Conservation (phyloP, 1,140 invertebrate genomes). For the Sarcophaga bullata region DNA sequence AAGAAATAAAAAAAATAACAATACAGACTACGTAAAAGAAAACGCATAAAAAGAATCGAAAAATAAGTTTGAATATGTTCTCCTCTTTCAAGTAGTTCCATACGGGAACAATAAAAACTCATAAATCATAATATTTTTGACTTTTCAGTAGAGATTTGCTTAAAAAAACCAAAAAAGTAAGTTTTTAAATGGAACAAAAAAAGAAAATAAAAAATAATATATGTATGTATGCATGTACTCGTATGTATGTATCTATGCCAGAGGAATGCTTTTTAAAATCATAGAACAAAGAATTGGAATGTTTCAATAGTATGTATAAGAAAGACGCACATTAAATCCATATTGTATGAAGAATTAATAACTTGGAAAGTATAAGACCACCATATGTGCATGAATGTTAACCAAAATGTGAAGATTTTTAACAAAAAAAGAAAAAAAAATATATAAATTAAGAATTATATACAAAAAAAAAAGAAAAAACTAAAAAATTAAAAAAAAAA, state of each 20-base stretch:
- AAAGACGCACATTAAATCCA: not conserved
- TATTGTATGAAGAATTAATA: not conserved
- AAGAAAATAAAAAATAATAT: not conserved
- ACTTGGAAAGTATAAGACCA: not conserved
- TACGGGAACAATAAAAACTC: slow-evolving; percentile 38
- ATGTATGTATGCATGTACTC: too few relatives aligned
- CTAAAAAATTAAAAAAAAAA: too few relatives aligned
- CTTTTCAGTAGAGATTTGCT: slow-evolving; percentile 17
- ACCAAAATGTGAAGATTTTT: not conserved
- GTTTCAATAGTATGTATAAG: slow-evolving; percentile 6
- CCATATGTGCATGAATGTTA: not conserved
- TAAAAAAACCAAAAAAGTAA: not conserved
- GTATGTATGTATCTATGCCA: too few relatives aligned
- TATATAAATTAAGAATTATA: not conserved
- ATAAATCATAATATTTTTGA: slow-evolving; percentile 40
- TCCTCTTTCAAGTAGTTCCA: slow-evolving; percentile 32
- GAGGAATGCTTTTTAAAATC: not conserved
- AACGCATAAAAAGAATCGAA: too few relatives aligned
- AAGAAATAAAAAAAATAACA: slow-evolving; percentile 13
- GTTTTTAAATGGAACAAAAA: slow-evolving; percentile 35
- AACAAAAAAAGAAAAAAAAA: not conserved
- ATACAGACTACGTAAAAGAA: not conserved
- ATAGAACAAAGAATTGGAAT: not conserved
- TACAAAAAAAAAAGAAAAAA: too few relatives aligned
- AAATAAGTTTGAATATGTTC: slow-evolving; percentile 27